Evolutionary conservation across 2,888 invertebrate genomes (phyloP).

Genomic region (Anaspis maculata): DNA sequence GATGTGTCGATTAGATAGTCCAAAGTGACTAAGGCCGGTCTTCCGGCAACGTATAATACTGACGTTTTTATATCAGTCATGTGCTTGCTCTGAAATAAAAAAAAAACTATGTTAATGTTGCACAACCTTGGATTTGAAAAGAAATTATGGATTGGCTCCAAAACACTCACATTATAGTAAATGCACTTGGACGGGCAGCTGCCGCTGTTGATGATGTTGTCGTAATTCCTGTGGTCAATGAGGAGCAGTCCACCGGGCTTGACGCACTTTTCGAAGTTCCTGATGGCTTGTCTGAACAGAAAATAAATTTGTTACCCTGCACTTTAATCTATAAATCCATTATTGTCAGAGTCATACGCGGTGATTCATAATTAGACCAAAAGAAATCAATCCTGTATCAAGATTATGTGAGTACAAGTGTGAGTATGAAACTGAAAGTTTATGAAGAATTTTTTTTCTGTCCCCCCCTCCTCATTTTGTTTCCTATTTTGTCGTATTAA

Average conservation of each 20-base stretch:
- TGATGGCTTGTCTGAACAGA: constrained; percentile 55
- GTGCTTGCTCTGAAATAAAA: constrained; percentile 43
- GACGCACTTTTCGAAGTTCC: constrained; percentile 73
- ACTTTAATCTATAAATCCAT: no score
- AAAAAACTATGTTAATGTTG: constrained; percentile 1
- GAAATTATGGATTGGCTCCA: no score
- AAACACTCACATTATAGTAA: constrained; percentile 74
- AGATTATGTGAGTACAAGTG: no score
- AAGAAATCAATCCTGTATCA: no score
- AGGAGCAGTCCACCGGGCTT: constrained; percentile 78
- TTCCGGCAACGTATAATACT: constrained; percentile 69
- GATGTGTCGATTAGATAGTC: constrained; percentile 70
- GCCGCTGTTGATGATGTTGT: constrained; percentile 68
- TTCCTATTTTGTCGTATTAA: no score
- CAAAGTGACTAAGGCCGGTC: constrained; percentile 67
- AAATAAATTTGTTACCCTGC: no score
- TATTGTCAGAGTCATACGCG: no score
- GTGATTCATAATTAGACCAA: no score
- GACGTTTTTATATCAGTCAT: constrained; percentile 79
- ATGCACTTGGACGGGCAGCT: no score
- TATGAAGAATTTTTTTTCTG: no score
- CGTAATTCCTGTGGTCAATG: constrained; percentile 87
- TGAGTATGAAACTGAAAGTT: no score
- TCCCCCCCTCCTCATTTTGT: no score
- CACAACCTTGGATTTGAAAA: constrained; percentile 44